Evolutionary conservation across 2,888 invertebrate genomes (phyloP), one percentile per base, ranked within the genome.

Genomic region (Meliscaeva auricollis): DNA sequence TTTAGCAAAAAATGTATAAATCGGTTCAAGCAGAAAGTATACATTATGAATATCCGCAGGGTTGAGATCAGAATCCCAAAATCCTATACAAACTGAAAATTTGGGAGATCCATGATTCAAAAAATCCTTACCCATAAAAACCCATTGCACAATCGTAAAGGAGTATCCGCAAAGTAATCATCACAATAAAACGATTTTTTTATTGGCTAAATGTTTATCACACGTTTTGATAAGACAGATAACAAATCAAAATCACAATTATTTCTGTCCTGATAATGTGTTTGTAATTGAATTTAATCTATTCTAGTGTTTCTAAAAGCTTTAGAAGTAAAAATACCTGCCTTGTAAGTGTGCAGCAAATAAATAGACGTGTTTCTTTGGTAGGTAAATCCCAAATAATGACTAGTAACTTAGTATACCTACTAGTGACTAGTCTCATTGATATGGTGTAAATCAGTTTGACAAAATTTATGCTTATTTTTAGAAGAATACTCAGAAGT

Each of bases 251-350:
- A 50, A 50, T 22, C n/a, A 48, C 17, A n/a, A n/a, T n/a, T n/a
- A n/a, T n/a, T n/a, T n/a, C 3, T 1, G 1, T 20, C 15, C 2
- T 50, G 6, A 22, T 6, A 22, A 50, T 4, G 13, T n/a, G 2
- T 41, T 46, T 17, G 8, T 48, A 3, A 8, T 20, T 9, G 0
- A 26, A 52, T 30, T 30, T 30, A 54, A 54, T 54, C 54, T 30
- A 15, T 50, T 22, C 6, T n/a, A 22, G 1, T 50, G 6, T 2
- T 22, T 50, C 4, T 54, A 54, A 76, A 76, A 62, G 64, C 77
- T 77, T 72, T n/a, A n/a, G n/a, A n/a, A n/a, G n/a, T n/a, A n/a
- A 72, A 81, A 81, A 70, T 64, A 48, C 46, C 62, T 64, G 76
- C 46, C 38, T 38, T 48, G 41, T 64, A 70, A 62, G 56, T 15